These are phyloP conservation scores for Ephialtes manifestator DNA, from an alignment of 2,888 invertebrate genomes.

Conservation along the genomic window DNA sequence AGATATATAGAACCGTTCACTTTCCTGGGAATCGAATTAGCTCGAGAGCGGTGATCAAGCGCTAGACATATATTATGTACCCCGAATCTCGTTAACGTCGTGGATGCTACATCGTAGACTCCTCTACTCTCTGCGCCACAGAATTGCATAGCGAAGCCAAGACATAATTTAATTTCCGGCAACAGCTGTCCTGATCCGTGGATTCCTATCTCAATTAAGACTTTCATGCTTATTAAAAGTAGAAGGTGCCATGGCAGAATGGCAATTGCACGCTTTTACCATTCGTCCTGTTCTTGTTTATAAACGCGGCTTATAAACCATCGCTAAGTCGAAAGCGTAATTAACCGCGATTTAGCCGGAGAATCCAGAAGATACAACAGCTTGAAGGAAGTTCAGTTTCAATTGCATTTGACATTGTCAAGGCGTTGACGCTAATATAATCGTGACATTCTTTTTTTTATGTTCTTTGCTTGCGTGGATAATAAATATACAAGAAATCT, in stretches of 20 bases:
- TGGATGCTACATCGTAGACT: conserved; percentile 9
- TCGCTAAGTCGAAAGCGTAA: conserved; percentile 14
- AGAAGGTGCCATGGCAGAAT: conserved; percentile 24
- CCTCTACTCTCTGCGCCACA: conserved; percentile 1
- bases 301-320: not conserved
- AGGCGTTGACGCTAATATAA: not conserved
- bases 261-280: conserved; percentile 27
- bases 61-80: conserved; percentile 10
- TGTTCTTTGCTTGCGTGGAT: too few species aligned
- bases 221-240: conserved; percentile 46
- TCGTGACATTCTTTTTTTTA: not conserved
- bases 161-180: conserved; percentile 64
- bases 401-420: conserved; percentile 29
- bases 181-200: conserved; percentile 40
- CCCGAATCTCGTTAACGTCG: conserved; percentile 56
- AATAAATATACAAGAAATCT: too few species aligned
- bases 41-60: conserved; percentile 56
- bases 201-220: conserved; percentile 57
- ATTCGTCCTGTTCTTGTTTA: not conserved
- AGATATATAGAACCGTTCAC: conserved; percentile 62
- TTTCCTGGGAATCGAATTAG: conserved; percentile 70
- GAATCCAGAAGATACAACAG: conserved; percentile 18
- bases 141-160: not conserved
- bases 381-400: conserved; percentile 6
- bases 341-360: conserved; percentile 24